These are phyloP conservation scores for Chlorodrepanis virens DNA, from an alignment of 2,113 vertebrate genomes.

Conservation along the genomic window DNA sequence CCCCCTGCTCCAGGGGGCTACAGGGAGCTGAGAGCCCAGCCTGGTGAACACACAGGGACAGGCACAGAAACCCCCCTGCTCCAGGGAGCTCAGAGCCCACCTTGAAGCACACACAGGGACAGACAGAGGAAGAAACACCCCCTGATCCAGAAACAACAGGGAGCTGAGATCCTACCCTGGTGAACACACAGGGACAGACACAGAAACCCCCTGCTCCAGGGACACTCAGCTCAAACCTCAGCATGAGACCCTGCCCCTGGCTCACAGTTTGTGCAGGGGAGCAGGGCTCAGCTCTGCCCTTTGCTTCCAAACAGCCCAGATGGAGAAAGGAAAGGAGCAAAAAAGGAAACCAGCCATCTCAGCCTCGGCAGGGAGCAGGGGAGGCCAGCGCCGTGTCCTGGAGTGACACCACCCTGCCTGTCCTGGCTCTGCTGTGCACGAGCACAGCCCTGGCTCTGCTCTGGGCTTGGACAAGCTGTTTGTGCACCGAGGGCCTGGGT, in stretches of 20 bases:
- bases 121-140: no score
- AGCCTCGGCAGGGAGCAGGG: neutral
- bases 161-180: no score
- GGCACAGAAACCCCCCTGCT: no score
- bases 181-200: no score
- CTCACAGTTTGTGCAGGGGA: neutral
- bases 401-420: conserved; percentile 12
- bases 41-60: no score
- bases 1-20: no score
- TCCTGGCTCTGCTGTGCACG: neutral
- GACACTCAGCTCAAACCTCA: neutral
- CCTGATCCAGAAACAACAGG: no score
- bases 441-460: neutral
- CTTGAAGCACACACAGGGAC: no score
- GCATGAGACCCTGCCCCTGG: accelerated
- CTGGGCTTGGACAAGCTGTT: neutral
- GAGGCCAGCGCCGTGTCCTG: conserved; percentile 16
- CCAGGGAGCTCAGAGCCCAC: no score
- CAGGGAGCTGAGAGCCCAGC: no score
- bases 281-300: neutral
- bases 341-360: neutral
- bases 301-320: neutral
- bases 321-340: neutral
- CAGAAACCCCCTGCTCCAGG: no score
- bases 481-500: neutral